Evolutionary conservation across 2,797 vertebrate genomes (phyloP), one percentile per base, ranked within the genome.

Genomic region (Apodemus agrarius): DNA sequence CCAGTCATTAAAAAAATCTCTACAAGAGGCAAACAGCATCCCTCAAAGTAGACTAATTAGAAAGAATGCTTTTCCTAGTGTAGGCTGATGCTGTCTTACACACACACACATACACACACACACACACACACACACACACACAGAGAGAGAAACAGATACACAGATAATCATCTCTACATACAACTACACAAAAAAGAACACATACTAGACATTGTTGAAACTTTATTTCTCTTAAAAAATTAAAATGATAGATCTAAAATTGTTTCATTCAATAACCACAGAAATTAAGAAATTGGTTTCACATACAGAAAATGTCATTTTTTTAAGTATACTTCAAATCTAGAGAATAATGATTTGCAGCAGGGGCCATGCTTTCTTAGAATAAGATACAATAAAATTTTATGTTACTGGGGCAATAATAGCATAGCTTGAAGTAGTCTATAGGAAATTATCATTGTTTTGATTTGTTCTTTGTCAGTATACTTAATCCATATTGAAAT

Each of bases 381-480:
- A 34, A 34, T 34, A 67, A 67, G 65, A 67, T 67, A 34, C 52
- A 94, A 52, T 1, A 67, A 79, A 92, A 72, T 52, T 61, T 13
- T 26, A 52, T 1, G 3, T 72, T 31, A 85, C 3, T 80, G 29
- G 26, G 46, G 16, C 92, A 72, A 89, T 80, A 91, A 61, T 26
- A 76, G 19, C 37, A 6, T 37, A 89, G 17, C 67, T 83, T 87
- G 57, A 79, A 93, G 34, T 90, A 63, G 34, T 9, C n/a, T 89
- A 7, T 80, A 81, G 92, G 69, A 90, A 46, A 6, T 88, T 95
- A 85, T 26, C 4, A 16, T 82, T 92, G 49, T 21, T 97, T 95
- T 91, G 49, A n/a, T 88, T 88, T 95, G 29, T 13, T 78, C 89
- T 88, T 92, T 95, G 46, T 94, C 24, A 83, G 76, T 72, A 52